A percentile compares a stretch with the other conserved stretches of the same genome.
Conservation (phyloP, 2,888 invertebrate species). For the Phoenoteleia sp. region DNA sequence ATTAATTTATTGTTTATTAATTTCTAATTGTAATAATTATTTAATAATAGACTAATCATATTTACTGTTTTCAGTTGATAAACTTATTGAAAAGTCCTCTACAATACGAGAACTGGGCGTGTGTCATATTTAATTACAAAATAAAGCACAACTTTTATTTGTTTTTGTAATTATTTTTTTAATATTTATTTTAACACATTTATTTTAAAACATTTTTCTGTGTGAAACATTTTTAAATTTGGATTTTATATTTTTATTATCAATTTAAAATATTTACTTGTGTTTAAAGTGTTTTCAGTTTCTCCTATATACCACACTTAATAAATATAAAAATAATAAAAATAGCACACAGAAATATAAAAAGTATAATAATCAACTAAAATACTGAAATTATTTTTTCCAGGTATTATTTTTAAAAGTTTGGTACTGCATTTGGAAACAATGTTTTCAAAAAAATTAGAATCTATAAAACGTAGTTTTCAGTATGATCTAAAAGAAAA, state of each 20-base stretch:
- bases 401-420: neutral
- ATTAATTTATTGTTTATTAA: neutral
- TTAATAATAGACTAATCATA: too few species aligned
- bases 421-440: neutral
- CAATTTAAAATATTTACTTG: too few species aligned
- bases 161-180: too few species aligned
- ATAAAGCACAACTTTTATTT: too few species aligned
- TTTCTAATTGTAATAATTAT: too few species aligned
- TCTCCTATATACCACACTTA: too few species aligned
- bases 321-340: neutral
- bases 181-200: too few species aligned
- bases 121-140: too few species aligned
- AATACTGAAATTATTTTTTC: neutral
- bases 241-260: too few species aligned
- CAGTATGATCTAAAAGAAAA: neutral
- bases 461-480: neutral
- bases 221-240: too few species aligned
- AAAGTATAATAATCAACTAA: neutral
- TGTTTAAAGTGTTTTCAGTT: too few species aligned
- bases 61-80: neutral
- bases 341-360: neutral
- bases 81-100: neutral
- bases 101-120: neutral
- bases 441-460: neutral
- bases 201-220: too few species aligned